Base-by-base conservation (phyloP, 2,888 invertebrate genomes). In the Drosophila aldrichi region DNA sequence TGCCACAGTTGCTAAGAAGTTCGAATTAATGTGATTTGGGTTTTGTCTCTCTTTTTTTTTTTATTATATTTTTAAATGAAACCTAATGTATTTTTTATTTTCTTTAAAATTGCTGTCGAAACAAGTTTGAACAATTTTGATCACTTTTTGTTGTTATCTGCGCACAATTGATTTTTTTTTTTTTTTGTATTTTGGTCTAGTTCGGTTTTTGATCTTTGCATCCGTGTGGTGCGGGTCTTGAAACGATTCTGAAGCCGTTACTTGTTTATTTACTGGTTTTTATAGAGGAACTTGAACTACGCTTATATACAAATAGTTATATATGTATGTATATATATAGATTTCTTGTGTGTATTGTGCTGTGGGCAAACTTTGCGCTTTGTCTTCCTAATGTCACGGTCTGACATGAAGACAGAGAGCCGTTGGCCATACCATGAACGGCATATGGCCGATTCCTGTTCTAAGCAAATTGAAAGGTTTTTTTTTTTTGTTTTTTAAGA, bases 251-350 rank as follows among this genome's bases (percentile, higher is more conserved):
- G 88, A 84, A 79, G 81, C 78, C 76, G 88, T 71, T 80, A 77
- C 75, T 89, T 80, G 80, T 87, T 84, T 82, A 73, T 78, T 82
- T 89, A 73, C 88, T 77, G 88, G 89, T 89, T 89, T 86, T 88
- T 87, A 85, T 89, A 88, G 88, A 68, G 69, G 77, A 83, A 85
- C 88, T 82, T 74, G 85, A 70, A 66, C 51, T 59, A 22, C 66
- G 22, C 49, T 32, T 18, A 32, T 18, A 32, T 32, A 49, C 2
- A 49, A 3, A 49, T 6, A 18, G 2, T n/a, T n/a, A 18, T 29
- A 29, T 49, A 32, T n/a, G 5, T n/a, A 12, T 57, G 22, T 29
- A 16, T 36, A 41, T 63, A 8, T 60, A 14, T 51, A 10, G 36
- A 18, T 65, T 7, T 62, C 20, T 54, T 1, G 29, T 49, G n/a